These are phyloP conservation scores for Stenotaenia linearis DNA, from an alignment of 2,888 invertebrate species.

Conservation along the genomic window DNA sequence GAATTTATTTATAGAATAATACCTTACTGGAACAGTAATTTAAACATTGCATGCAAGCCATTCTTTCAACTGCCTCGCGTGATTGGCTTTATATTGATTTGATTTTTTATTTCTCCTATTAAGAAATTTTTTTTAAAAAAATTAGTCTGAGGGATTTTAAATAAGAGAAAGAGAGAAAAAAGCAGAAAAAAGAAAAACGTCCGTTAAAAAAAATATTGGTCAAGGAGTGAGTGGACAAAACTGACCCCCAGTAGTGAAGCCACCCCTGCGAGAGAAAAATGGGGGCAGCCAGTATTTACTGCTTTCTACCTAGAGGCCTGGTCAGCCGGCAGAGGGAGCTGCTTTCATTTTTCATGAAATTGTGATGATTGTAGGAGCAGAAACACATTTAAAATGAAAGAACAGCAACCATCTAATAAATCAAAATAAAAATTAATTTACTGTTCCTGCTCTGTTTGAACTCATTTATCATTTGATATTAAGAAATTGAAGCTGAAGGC, in stretches of 20 bases:
- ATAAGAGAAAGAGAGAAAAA: background rate
- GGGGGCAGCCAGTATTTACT: conserved; percentile 26
- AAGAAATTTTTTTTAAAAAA: background rate
- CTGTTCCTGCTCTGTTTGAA: conserved; percentile 15
- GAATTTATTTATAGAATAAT: conserved; percentile 26
- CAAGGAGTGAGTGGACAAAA: background rate
- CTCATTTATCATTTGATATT: conserved; percentile 17
- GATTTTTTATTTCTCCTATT: background rate
- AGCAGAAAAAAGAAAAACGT: background rate
- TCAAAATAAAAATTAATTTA: conserved; percentile 26
- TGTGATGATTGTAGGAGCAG: conserved; percentile 26
- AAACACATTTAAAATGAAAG: conserved; percentile 26
- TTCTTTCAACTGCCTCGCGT: conserved; percentile 20
- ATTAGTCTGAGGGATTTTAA: background rate
- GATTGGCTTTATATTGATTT: conserved; percentile 14
- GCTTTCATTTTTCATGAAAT: conserved; percentile 26
- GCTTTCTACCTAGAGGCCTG: conserved; percentile 17
- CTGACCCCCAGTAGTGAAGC: conserved; percentile 9
- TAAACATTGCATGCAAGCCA: conserved; percentile 26
- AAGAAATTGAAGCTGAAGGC: conserved; percentile 10
- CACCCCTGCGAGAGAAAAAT: conserved; percentile 10
- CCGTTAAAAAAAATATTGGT: background rate
- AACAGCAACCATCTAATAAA: conserved; percentile 26
- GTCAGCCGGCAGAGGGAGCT: conserved; percentile 21
- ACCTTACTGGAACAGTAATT: conserved; percentile 21